Percentiles rank a stretch among this genome's conserved stretches.
Conservation (phyloP, 2,888 invertebrate species). For the Mythimna albipuncta region DNA sequence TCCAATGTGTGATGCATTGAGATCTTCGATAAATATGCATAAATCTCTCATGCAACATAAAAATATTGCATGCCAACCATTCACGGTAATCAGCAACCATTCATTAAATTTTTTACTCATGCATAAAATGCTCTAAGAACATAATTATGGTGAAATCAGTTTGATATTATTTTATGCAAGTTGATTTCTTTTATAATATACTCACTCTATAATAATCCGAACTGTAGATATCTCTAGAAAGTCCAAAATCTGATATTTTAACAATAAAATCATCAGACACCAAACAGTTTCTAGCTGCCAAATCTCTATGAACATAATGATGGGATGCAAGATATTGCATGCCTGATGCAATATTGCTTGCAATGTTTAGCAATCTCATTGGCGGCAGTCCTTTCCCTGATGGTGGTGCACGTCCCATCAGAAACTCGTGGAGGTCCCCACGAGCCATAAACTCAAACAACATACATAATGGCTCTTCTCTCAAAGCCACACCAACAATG, state of each 20-base stretch:
- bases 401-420: conserved; percentile 97
- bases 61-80: conserved; percentile 40
- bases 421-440: conserved; percentile 99
- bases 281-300: conserved; percentile 98
- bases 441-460: conserved; percentile 99
- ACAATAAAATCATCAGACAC: conserved; percentile 98
- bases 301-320: conserved; percentile 98
- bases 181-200: conserved; percentile 60
- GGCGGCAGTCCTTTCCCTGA: conserved; percentile 95
- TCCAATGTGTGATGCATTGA: conserved; percentile 24
- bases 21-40: conserved; percentile 35
- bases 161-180: neutral
- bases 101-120: conserved; percentile 47
- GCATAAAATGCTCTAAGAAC: conserved; percentile 34
- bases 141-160: conserved; percentile 5
- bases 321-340: conserved; percentile 97
- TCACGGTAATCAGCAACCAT: conserved; percentile 61
- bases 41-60: conserved; percentile 23
- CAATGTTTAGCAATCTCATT: conserved; percentile 96
- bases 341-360: conserved; percentile 95
- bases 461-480: conserved; percentile 98
- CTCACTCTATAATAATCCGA: conserved; percentile 96
- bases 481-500: conserved; percentile 97
- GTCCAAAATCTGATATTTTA: conserved; percentile 99
- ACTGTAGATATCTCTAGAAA: conserved; percentile 97